These are phyloP conservation scores for Myotis myotis DNA, from an alignment of 2,797 vertebrate genomes.

Conservation along the genomic window DNA sequence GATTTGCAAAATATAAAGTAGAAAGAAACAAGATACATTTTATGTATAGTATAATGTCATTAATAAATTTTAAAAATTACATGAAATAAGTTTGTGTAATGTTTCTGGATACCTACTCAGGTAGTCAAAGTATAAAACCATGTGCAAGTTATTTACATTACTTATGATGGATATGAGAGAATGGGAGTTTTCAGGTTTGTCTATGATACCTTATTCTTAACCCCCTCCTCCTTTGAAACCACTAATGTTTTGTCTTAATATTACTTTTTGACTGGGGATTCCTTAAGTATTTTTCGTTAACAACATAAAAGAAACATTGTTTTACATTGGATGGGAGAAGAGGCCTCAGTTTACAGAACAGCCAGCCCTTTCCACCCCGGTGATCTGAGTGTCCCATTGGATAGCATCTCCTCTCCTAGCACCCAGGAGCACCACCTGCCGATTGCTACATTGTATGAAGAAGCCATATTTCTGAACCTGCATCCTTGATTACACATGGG, in stretches of 20 bases:
- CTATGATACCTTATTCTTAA: neutral
- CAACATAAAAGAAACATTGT: neutral
- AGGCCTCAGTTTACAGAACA: neutral
- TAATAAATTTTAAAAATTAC: neutral
- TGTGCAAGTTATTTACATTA: neutral
- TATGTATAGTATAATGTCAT: neutral
- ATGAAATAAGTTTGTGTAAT: neutral
- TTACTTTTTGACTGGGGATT: neutral
- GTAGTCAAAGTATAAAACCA: neutral
- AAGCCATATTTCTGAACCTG: neutral
- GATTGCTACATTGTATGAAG: neutral
- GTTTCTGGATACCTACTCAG: neutral
- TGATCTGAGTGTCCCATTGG: rapidly evolving
- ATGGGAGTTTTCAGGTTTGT: neutral
- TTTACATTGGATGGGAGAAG: neutral
- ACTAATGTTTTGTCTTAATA: neutral
- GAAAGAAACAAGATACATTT: neutral
- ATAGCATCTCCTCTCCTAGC: neutral
- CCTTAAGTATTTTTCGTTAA: neutral
- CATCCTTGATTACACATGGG: neutral
- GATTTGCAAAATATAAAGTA: neutral
- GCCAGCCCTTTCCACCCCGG: neutral
- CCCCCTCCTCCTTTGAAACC: neutral
- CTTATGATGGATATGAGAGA: neutral
- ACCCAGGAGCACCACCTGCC: neutral